Base-by-base conservation (phyloP, 2,888 invertebrate genomes). In the Crepidodera aurea region DNA sequence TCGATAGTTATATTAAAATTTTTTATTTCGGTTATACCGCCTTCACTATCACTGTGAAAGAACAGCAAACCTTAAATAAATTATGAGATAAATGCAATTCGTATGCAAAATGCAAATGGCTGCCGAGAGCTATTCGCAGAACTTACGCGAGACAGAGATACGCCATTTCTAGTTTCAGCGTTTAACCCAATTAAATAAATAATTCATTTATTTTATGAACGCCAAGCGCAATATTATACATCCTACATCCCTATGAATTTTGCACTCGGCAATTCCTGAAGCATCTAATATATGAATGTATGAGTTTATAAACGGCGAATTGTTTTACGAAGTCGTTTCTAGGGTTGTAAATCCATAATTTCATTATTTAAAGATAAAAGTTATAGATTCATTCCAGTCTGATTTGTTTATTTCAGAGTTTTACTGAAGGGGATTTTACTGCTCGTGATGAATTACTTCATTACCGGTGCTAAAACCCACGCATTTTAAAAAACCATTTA, bases 131-230 rank as follows among this genome's bases (percentile, higher is more conserved):
- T 66, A 66, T 61, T 68, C 51, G 59, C 54, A 50, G 56, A 62
- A 60, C 51, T 48, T 57, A 60, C 60, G 61, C 64, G 60, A 66
- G 60, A 55, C 22, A 63, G 42, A 62, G 48, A 64, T 48, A 51
- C 12, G 58, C 64, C 57, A 61, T 66, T 64, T 60, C 63, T 53
- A 60, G 59, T 51, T 61, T 32, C 7, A 61, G 39, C 53, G 57
- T 64, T 64, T 63, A 64, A 61, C 66, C 64, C 64, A 69, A 69
- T 67, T 69, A 68, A 67, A 67, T 67, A 67, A 64, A 69, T 69
- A 69, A 67, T 69, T 67, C 69, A 69, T 67, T 48, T 58, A 25
- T 57, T 60, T 61, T 55, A 60, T 64, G 44, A 39, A 25, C 53
- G 54, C 25, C 13, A 39, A 42, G 29, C 42, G 15, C 34, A 34